Evolutionary conservation across 2,113 vertebrate species (phyloP).

Genomic region (Typhlomys cinereus): DNA sequence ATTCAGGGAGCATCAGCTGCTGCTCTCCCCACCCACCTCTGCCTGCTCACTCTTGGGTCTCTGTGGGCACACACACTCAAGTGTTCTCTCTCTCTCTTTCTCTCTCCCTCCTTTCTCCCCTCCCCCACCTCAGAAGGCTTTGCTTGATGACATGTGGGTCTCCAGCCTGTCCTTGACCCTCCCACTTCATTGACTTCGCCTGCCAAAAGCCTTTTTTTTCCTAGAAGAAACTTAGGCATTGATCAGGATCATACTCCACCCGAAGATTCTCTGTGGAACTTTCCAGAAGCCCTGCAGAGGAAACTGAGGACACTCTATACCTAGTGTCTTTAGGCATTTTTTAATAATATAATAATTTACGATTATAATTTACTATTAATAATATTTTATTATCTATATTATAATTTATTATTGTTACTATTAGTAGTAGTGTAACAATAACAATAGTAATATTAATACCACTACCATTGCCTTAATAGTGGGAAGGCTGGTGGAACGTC

Average conservation of each 20-base stretch:
- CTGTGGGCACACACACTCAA: too few species aligned
- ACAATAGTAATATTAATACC: too few species aligned
- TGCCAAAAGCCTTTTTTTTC: neutral
- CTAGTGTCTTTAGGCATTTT: neutral
- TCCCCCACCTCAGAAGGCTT: neutral
- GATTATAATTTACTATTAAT: too few species aligned
- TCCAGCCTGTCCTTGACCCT: neutral
- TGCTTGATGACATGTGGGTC: neutral
- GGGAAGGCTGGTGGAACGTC: neutral
- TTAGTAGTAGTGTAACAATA: too few species aligned
- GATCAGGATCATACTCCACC: neutral
- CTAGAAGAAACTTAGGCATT: neutral
- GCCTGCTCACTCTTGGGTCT: too few species aligned
- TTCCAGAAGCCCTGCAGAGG: neutral
- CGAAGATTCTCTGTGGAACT: neutral
- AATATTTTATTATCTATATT: too few species aligned
- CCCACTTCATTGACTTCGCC: neutral
- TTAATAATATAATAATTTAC: too few species aligned
- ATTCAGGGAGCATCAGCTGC: neutral
- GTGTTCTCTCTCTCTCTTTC: too few species aligned
- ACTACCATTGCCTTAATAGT: neutral
- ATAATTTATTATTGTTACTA: too few species aligned
- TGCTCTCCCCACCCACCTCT: neutral
- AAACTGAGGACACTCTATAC: neutral
- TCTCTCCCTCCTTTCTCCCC: too few species aligned